Evolutionary conservation across 2,797 vertebrate species (phyloP).

Genomic region (Synanceia verrucosa): DNA sequence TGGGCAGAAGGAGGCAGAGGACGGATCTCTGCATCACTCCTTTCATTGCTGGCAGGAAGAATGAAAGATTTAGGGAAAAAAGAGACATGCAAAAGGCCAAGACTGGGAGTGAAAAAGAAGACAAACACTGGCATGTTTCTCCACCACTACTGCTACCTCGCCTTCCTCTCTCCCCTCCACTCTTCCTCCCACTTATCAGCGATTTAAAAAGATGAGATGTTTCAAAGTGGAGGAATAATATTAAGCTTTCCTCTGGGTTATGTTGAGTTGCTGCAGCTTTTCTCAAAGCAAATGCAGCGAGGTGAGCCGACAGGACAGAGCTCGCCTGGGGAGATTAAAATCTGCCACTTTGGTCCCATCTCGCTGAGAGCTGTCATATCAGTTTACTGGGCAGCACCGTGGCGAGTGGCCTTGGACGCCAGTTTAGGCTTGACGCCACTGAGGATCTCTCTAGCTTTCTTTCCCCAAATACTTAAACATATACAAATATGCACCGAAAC

Average conservation of each 20-base stretch:
- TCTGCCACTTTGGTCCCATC: slow-evolving; percentile 41
- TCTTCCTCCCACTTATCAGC: slow-evolving; percentile 49
- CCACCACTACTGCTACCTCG: not conserved
- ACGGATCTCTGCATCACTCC: slow-evolving; percentile 10
- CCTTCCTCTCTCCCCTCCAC: slow-evolving; percentile 7
- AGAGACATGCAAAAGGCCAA: not conserved
- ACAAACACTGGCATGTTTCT: slow-evolving; percentile 12
- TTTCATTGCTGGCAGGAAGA: slow-evolving; percentile 34
- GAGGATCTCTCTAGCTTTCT: slow-evolving; percentile 30
- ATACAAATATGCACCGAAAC: too few relatives aligned
- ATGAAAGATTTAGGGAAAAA: not conserved
- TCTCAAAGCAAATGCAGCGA: slow-evolving; percentile 46
- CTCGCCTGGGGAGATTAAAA: slow-evolving; percentile 66
- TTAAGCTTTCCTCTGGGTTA: slow-evolving; percentile 59
- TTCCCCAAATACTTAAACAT: slow-evolving; percentile 33
- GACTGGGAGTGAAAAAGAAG: not conserved
- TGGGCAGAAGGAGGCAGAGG: slow-evolving; percentile 11
- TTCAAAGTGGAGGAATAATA: slow-evolving; percentile 63
- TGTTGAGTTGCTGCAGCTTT: slow-evolving; percentile 47
- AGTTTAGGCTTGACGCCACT: slow-evolving; percentile 32
- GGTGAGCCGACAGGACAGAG: slow-evolving; percentile 59
- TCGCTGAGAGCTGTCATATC: slow-evolving; percentile 62
- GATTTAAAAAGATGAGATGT: slow-evolving; percentile 62
- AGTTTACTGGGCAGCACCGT: slow-evolving; percentile 57
- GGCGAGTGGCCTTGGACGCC: slow-evolving; percentile 32